Evolutionary conservation across 2,113 vertebrate species (phyloP), one percentile per base, ranked within the genome.

Genomic region (Hippolais icterina): DNA sequence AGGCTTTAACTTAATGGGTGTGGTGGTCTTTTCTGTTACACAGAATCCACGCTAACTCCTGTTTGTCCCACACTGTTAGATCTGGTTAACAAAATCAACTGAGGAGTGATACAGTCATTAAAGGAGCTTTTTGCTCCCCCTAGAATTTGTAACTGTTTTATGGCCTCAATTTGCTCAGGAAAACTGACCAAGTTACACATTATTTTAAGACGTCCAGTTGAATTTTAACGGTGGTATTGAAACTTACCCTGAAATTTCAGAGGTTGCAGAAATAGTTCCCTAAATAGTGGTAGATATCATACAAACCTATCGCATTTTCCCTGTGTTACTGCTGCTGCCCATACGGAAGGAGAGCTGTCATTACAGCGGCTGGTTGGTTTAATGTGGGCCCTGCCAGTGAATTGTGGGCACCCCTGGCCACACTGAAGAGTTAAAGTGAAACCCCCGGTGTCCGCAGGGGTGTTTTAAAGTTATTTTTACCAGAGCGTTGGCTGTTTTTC

Each of bases 321-420:
- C 10, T 33, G 1, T 35, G 63, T 61, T 60, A 14, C 1, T 50
- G n/a, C 47, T 49, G 18, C 37, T 23, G 18, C 23, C 3, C 15
- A 1, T 17, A 22, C 35, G 9, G 69, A 42, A n/a, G 25, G 12
- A 57, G 20, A 66, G 29, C 33, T 46, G 31, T 42, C 66, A 14
- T 41, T 35, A 12, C 61, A 35, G 65, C 11, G 7, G 71, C 75
- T 3, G 25, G 4, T 3, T 49, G 57, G 15, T 42, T 60, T 47
- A 52, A n/a, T 8, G 49, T 31, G 1, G 0, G 64, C 59, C 82
- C 64, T 47, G 42, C 12, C 6, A 2, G 11, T 1, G 44, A 16
- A 5, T 27, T n/a, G 20, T 4, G 35, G 53, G 44, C 72, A 61
- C 22, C 50, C 6, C 19, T 42, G 31, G 37, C 28, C 6, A 12